Conservation (phyloP, 2,113 vertebrate species). For the Porphyrio hochstetteri region DNA sequence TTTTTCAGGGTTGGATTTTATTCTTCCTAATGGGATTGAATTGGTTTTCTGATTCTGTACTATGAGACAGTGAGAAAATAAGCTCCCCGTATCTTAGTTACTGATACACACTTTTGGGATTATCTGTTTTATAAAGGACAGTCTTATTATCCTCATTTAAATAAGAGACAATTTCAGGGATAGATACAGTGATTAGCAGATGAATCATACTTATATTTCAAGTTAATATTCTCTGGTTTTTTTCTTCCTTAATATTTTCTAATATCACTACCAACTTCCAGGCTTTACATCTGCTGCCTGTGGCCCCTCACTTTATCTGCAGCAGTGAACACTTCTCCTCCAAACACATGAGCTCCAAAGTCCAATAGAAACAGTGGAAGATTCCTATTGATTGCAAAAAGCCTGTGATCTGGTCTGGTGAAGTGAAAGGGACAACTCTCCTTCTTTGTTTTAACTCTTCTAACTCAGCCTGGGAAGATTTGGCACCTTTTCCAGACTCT, state of each 20-base stretch:
- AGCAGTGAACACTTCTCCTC: not conserved
- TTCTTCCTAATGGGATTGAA: not conserved
- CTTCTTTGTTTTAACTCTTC: not conserved
- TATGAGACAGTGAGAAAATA: conserved; percentile 28
- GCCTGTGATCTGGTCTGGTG: not conserved
- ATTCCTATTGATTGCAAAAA: not conserved
- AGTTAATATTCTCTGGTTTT: not conserved
- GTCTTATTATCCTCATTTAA: conserved; percentile 1
- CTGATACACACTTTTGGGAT: not conserved
- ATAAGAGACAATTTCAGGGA: not conserved
- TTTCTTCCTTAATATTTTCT: not conserved
- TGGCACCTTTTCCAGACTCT: not conserved
- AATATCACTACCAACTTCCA: not conserved
- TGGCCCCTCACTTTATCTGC: not conserved
- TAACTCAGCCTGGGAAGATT: not conserved
- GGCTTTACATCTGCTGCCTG: not conserved
- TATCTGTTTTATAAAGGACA: not conserved
- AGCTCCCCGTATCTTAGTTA: not conserved
- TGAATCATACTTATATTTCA: not conserved
- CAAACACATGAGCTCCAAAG: not conserved
- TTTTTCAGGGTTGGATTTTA: not conserved
- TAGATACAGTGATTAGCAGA: conserved; percentile 5
- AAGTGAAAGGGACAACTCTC: not conserved
- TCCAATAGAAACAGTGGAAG: not conserved
- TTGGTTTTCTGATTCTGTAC: not conserved